phyloP scores from a whole-genome alignment of 2,797 vertebrate species.

The Gymnothorax reevesii region DNA sequence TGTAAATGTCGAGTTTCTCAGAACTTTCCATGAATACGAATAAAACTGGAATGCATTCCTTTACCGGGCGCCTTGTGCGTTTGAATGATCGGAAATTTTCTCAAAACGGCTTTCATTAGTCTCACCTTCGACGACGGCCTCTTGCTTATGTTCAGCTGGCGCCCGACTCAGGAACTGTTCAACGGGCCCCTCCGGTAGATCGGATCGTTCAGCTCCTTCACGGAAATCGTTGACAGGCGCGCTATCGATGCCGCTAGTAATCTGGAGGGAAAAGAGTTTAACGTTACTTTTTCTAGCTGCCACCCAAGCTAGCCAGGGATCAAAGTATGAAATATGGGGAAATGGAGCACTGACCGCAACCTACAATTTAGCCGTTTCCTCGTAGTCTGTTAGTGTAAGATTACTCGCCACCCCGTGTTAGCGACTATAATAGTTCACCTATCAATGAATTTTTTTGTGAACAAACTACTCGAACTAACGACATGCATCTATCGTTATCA shows the following conservation, averaged over 20 bases:
- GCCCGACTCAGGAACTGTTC: too few relatives aligned
- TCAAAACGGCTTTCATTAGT: background rate
- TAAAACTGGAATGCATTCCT: background rate
- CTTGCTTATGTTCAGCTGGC: background rate
- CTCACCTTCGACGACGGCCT: background rate
- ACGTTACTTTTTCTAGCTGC: background rate
- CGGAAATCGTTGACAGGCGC: background rate
- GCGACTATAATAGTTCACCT: too few relatives aligned
- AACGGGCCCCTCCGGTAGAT: background rate
- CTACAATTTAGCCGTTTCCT: background rate
- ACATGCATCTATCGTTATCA: too few relatives aligned
- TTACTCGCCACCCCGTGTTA: background rate
- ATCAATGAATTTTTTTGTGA: too few relatives aligned
- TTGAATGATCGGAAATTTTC: background rate
- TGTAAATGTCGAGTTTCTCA: background rate
- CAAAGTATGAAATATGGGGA: background rate
- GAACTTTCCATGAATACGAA: background rate
- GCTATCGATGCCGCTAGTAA: background rate
- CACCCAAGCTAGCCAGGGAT: background rate
- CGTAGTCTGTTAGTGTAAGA: background rate
- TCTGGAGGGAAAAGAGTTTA: background rate
- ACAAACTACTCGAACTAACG: too few relatives aligned
- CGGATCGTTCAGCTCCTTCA: background rate
- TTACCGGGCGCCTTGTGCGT: background rate
- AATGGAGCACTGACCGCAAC: background rate